phyloP scores from a whole-genome alignment of 1,140 invertebrate species.

The Leucophenga varia region DNA sequence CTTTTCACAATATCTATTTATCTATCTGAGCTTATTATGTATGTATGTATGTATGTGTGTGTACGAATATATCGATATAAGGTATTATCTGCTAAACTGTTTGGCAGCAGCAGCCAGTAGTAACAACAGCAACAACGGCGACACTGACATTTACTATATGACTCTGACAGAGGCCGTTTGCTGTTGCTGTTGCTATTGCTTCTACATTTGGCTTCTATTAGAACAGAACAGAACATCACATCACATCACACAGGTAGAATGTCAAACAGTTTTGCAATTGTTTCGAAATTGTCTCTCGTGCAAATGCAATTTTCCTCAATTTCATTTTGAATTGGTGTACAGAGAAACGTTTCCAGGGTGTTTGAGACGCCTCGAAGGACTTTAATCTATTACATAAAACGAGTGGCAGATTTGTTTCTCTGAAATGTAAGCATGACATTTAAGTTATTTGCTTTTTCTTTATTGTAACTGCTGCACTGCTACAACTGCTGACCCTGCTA shows the following conservation, averaged over 20 bases:
- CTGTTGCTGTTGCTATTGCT: too few species aligned
- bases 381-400: conserved; percentile 48
- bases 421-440: conserved; percentile 45
- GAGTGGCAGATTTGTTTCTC: conserved; percentile 43
- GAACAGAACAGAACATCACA: too few species aligned
- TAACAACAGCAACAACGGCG: conserved; percentile 16
- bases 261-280: conserved; percentile 54
- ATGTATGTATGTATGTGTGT: conserved; percentile 9
- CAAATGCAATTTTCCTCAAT: conserved; percentile 55
- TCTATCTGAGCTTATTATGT: background rate
- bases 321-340: conserved; percentile 36
- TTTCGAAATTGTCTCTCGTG: conserved; percentile 54
- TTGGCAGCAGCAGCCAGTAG: conserved; percentile 27
- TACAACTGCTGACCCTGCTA: background rate
- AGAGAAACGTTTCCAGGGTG: background rate
- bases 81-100: conserved; percentile 54
- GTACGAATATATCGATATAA: conserved; percentile 45
- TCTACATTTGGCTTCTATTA: too few species aligned
- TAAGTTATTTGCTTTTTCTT: conserved; percentile 41
- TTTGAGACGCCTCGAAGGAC: too few species aligned
- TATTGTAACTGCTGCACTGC: too few species aligned
- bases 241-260: conserved; percentile 32
- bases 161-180: too few species aligned
- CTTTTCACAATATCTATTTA: background rate
- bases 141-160: too few species aligned